These are phyloP conservation scores for Rhagoletis pomonella DNA, from an alignment of 1,140 invertebrate species.

Conservation along the genomic window DNA sequence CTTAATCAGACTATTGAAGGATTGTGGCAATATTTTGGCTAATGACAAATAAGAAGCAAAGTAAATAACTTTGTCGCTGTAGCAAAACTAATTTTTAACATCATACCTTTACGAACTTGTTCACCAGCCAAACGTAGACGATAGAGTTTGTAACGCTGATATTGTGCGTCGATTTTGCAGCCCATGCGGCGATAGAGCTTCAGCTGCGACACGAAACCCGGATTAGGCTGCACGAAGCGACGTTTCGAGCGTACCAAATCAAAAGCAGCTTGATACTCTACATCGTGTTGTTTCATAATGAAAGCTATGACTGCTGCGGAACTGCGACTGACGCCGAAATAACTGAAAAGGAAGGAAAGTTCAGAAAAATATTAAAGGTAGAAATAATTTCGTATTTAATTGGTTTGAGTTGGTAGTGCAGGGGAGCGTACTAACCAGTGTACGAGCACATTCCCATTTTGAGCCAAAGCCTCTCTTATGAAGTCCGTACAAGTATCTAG, in stretches of 20 bases:
- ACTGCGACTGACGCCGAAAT: conserved; percentile 90
- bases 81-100: neutral
- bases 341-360: conserved; percentile 74
- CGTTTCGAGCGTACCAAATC: conserved; percentile 80
- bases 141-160: conserved; percentile 85
- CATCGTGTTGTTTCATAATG: conserved; percentile 87
- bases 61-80: neutral
- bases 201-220: conserved; percentile 85
- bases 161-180: conserved; percentile 81
- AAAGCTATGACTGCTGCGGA: conserved; percentile 88
- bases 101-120: conserved; percentile 82
- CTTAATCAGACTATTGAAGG: conserved; percentile 84
- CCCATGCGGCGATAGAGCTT: conserved; percentile 86
- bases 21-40: conserved; percentile 88
- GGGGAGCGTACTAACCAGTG: conserved; percentile 79
- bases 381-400: neutral
- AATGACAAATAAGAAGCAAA: conserved; percentile 59
- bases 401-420: neutral
- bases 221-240: conserved; percentile 81
- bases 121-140: conserved; percentile 86
- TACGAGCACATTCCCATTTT: conserved; percentile 81
- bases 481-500: conserved; percentile 85
- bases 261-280: conserved; percentile 83
- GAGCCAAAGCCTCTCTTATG: conserved; percentile 78
- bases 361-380: neutral